Conservation (phyloP, 2,113 vertebrate genomes). For the Scatophagus argus region DNA sequence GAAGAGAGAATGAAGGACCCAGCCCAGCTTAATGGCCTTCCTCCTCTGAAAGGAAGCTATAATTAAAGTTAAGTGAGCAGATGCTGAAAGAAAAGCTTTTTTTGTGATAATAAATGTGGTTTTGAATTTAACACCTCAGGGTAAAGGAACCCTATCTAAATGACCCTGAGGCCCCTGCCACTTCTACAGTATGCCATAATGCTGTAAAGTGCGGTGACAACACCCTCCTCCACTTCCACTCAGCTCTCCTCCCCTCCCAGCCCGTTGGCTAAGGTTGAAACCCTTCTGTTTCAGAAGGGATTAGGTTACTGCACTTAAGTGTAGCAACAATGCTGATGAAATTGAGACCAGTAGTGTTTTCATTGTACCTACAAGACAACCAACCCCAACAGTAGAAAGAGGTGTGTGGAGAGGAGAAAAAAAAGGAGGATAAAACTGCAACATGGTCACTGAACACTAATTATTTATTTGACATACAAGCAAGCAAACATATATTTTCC, state of each 20-base stretch:
- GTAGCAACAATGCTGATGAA: conserved; percentile 83
- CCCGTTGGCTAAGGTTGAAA: conserved; percentile 79
- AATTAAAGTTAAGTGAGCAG: conserved; percentile 86
- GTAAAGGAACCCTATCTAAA: conserved; percentile 80
- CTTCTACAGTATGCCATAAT: conserved; percentile 76
- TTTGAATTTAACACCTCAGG: conserved; percentile 85
- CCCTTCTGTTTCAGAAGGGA: conserved; percentile 78
- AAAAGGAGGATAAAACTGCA: conserved; percentile 21
- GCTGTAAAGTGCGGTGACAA: conserved; percentile 75
- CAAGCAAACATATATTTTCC: conserved; percentile 38
- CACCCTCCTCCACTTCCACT: conserved; percentile 67
- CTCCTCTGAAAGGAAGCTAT: conserved; percentile 75
- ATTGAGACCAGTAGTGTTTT: conserved; percentile 82
- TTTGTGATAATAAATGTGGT: conserved; percentile 81
- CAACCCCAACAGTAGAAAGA: conserved; percentile 51
- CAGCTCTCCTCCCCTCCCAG: conserved; percentile 64
- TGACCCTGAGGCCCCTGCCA: conserved; percentile 76
- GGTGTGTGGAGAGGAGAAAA: conserved; percentile 50
- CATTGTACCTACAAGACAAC: conserved; percentile 82
- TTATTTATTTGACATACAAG: conserved; percentile 34
- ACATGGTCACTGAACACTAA: conserved; percentile 1
- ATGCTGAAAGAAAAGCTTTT: conserved; percentile 83
- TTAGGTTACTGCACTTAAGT: conserved; percentile 85
- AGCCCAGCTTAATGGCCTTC: conserved; percentile 74
- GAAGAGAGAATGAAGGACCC: conserved; percentile 63